Evolutionary conservation across 2,797 vertebrate genomes (phyloP), one percentile per base, ranked within the genome.

Genomic region (Vireo griseus): DNA sequence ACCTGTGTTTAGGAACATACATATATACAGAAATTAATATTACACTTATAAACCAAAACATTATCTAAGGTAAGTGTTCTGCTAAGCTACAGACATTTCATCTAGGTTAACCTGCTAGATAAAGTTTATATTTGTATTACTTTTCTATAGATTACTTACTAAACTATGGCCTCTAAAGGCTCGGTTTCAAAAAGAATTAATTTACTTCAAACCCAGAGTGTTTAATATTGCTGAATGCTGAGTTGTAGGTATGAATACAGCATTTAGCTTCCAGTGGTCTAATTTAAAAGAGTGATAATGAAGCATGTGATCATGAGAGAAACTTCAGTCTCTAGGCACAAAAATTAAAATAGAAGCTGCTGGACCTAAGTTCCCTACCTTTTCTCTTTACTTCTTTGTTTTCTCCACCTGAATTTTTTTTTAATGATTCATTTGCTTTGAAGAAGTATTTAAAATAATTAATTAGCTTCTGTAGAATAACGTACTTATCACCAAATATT

Each of bases 391-490:
- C 5, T 39, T 68, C 35, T 68, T 68, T 61, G 17, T 58, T 51
- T 81, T 59, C 3, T 47, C 4, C 5, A 6, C 10, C 8, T 5
- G 2, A 5, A 5, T 17, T 21, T 47, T 39, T 68, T 37, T 63
- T 75, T 5, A 13, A 58, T 74, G 29, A 92, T 80, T 81, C 8
- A 20, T 90, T 65, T 85, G 7, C 5, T 68, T 96, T 88, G 65
- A 93, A 74, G 18, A 90, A 83, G 26, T 52, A 48, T 92, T 93
- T 91, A 44, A 96, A 94, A 94, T 90, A 73, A 45, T 92, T 95
- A 94, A 96, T 96, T 96, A 93, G 29, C n/a, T 88, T 68, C 45
- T 88, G 52, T 40, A 80, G 40, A 91, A 89, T 61, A 71, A 88
- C 22, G 78, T 80, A 50, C 17, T 92, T 94, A 78, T 73, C 77